Evolutionary conservation across 1,140 invertebrate species (phyloP), one percentile per base, ranked within the genome.

Genomic region (Pseudomyrmex cubaensis): DNA sequence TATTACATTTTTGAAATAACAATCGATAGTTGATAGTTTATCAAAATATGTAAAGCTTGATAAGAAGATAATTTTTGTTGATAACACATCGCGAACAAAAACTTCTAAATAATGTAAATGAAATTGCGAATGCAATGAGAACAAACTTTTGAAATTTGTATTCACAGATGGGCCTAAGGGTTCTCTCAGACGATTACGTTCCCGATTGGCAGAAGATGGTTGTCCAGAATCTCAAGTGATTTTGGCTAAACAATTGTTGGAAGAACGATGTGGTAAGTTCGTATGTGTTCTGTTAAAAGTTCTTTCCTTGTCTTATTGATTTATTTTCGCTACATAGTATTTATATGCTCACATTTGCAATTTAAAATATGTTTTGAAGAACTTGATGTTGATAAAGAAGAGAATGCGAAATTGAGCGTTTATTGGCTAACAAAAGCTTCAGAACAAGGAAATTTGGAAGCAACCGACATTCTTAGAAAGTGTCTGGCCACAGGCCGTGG

Each of bases 401-500:
- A 96, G 90, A 97, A 97, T 93, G 95, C 95, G 9, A 93, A 95
- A 56, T 88, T 96, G 78, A 98, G 97, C 0, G 96, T 99, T 56
- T 97, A 97, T 90, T 99, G 98, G 98, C 92, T 99, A 7, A 97
- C 98, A 15, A 97, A 97, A 93, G 97, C 98, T 0, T 98, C 98
- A 0, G 97, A 98, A 90, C 97, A 98, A 93, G 98, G 98, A 2
- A 98, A 98, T 92, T 95, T 96, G 83, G 97, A 98, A 92, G 98
- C 98, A 3, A 97, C 97, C 25, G 95, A 96, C 75, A 95, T 98
- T 87, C 94, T 99, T 48, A 95, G 95, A 89, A 95, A 97, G 93
- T 98, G 98, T 93, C 95, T 97, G 56, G 95, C 96, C 35, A 96
- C 96, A 46, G 97, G 97, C 46, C 96, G 96, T 89, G 97, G 97